Base-by-base conservation (phyloP, 2,888 invertebrate genomes). In the Cheilosia variabilis region DNA sequence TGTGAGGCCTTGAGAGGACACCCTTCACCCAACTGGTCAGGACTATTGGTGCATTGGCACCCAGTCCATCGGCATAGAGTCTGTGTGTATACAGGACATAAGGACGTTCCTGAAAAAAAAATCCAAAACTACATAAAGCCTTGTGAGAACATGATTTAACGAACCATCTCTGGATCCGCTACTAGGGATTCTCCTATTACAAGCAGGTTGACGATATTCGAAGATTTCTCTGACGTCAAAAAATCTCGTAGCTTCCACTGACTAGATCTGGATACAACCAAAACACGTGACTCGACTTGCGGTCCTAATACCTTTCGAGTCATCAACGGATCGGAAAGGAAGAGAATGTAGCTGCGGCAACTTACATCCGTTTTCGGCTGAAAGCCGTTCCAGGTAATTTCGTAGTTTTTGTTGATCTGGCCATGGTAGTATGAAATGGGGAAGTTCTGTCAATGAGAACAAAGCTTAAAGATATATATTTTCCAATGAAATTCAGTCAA, bases 241-340 rank as follows among this genome's bases (percentile, higher is more conserved):
- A 96, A 96, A 89, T 96, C 96, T 75, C 95, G 94, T 0, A 96
- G 94, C 31, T 95, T 94, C 96, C 96, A 96, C 88, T 96, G 95
- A 0, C 96, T 95, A 2, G 96, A 96, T 88, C 94, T 93, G 0
- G 96, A 94, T 0, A 96, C 93, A 1, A 96, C 90, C 0, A 96
- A 93, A 0, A 96, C 94, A 89, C 94, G 95, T 87, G 94, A 94
- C 0, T 93, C 91, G 1, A 93, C 93, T 89, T 96, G 95, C 68
- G 94, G 93, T 0, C 95, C 95, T 62, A 96, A 91, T 41, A 96
- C 93, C 60, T 89, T 88, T 6, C 93, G 93, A 68, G 94, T 93
- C 88, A 92, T 93, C 90, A 93, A 93, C 0, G 96, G 94, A 89
- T 96, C 95, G 19, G 93, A 93, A n/a, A 96, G 89, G 89, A 96